Evolutionary conservation across 1,140 invertebrate species (phyloP), one percentile per base, ranked within the genome.

Genomic region (Scaptomyza montana): DNA sequence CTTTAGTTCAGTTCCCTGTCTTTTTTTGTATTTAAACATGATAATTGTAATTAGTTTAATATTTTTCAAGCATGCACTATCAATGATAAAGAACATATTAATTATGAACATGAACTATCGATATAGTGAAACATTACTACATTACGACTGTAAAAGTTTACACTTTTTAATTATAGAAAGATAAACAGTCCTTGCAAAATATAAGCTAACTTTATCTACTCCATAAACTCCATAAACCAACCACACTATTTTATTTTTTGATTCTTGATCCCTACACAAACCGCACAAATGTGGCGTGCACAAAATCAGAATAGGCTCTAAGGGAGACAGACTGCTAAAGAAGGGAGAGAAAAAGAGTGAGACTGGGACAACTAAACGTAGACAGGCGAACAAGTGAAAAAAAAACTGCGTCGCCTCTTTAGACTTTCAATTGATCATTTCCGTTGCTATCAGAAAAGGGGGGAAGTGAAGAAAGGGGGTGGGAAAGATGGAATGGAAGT

Each of bases 391-490:
- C 57, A 16, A 36, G 33, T 36, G 13, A 49, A 49, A 46, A 49
- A n/a, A 21, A 53, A 51, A 85, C 73, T 80, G 80, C 72, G 62
- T 54, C 54, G 69, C 74, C 66, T 71, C 70, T 78, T 74, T 68
- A 79, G 59, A 62, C 59, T 50, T 60, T 80, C 84, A 85, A 85
- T 85, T 85, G 81, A 85, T 65, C 80, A 74, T 85, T 85, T 85
- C 80, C 80, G 80, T 50, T 67, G 43, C 25, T 25, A n/a, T 19
- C 13, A 7, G 6, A 8, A 33, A 30, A 25, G 36, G 45, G 33
- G 4, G 13, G n/a, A 8, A 21, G 10, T 33, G 45, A 46, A 7
- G 10, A 36, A 49, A 46, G 51, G 39, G 60, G 16, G 5, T 5
- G 8, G 57, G n/a, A 19, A 16, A 47, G 25, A 21, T 33, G 16